Percentiles rank a stretch among this genome's conserved stretches.
phyloP scores from a whole-genome alignment of 1,140 invertebrate species.

The Spodoptera frugiperda region DNA sequence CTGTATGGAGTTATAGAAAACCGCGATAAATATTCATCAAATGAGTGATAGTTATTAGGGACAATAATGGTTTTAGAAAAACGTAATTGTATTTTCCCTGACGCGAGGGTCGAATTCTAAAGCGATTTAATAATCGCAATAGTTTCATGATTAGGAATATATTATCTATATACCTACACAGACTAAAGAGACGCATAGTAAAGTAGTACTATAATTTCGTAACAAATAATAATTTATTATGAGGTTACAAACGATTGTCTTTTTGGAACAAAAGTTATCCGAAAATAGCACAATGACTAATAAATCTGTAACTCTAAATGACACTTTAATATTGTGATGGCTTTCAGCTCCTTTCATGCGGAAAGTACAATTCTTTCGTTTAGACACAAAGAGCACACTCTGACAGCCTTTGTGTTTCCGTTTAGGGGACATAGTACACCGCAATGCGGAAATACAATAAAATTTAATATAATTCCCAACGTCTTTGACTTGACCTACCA shows the following conservation, averaged over 20 bases:
- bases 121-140: no score
- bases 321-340: constrained; percentile 38
- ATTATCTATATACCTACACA: no score
- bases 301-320: constrained; percentile 21
- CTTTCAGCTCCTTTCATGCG: constrained; percentile 31
- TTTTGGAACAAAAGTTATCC: neutral
- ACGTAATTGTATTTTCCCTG: no score
- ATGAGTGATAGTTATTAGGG: no score
- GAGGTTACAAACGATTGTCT: neutral
- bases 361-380: constrained; percentile 37
- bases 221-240: no score
- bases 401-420: constrained; percentile 37
- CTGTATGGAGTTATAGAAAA: no score
- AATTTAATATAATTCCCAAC: constrained; percentile 19
- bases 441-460: constrained; percentile 29
- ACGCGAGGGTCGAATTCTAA: no score
- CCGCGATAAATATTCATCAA: no score
- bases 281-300: constrained; percentile 4
- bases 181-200: no score
- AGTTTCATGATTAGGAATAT: no score
- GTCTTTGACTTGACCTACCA: constrained; percentile 21
- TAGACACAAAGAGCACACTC: constrained; percentile 35
- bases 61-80: no score
- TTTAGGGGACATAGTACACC: constrained; percentile 30
- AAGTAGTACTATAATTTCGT: no score